Conservation (phyloP, 2,113 vertebrate species). For the Phaethornis superciliosus region DNA sequence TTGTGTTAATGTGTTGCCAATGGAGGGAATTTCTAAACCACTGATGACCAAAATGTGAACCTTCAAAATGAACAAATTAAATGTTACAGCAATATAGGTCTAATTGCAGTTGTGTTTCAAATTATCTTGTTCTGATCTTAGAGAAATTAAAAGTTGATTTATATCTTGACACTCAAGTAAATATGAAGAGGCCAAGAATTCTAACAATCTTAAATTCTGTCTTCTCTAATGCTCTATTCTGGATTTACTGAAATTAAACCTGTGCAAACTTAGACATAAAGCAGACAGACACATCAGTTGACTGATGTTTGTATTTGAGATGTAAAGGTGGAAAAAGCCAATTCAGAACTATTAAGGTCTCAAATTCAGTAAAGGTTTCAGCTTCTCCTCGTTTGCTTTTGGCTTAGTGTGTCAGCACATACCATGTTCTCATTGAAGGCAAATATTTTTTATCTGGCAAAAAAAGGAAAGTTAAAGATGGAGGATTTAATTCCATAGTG, state of each 20-base stretch:
- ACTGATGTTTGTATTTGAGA: not conserved
- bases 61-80: not conserved
- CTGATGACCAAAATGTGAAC: conserved; percentile 1
- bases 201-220: not conserved
- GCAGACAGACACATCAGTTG: not conserved
- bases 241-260: not conserved
- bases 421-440: not conserved
- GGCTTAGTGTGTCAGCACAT: not conserved
- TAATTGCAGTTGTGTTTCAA: conserved; percentile 25
- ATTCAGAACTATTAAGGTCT: not conserved
- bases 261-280: not conserved
- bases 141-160: conserved; percentile 6
- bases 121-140: conserved; percentile 27
- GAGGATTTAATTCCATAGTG: not conserved
- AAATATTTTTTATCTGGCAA: not conserved
- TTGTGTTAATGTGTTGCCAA: conserved; percentile 9
- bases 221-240: not conserved
- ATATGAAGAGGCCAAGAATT: not conserved
- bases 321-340: not conserved
- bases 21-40: not conserved
- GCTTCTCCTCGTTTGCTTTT: not conserved
- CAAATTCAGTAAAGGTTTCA: not conserved
- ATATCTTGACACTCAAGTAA: conserved; percentile 21
- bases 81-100: not conserved
- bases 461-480: not conserved